These are phyloP conservation scores for Prosopocoilus inquinatus DNA, from an alignment of 2,888 invertebrate genomes.

Conservation along the genomic window DNA sequence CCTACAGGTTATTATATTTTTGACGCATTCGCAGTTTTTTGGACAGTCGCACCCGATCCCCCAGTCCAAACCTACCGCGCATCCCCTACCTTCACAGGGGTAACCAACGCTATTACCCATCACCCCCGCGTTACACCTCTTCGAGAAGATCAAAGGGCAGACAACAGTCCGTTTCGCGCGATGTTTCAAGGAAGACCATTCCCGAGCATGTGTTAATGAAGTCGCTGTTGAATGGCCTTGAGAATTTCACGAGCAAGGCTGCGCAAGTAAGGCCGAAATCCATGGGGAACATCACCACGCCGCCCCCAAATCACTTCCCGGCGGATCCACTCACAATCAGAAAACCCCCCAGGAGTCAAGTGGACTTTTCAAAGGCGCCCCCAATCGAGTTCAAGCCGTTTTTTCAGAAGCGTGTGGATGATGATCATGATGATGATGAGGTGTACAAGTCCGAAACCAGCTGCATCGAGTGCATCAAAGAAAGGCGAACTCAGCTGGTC, in stretches of 20 bases:
- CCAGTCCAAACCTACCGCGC: slow-evolving; percentile 16
- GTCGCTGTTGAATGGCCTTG: slow-evolving; percentile 14
- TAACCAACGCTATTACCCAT: slow-evolving; percentile 4
- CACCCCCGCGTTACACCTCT: neutral
- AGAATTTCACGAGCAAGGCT: slow-evolving; percentile 13
- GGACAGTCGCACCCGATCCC: slow-evolving; percentile 9
- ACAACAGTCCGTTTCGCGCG: neutral
- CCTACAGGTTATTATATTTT: slow-evolving; percentile 1
- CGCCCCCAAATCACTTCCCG: no score
- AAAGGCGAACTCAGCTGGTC: no score
- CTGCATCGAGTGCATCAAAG: no score
- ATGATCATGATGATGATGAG: no score
- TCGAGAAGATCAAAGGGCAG: neutral
- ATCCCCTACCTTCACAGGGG: slow-evolving; percentile 12
- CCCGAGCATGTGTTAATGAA: slow-evolving; percentile 19
- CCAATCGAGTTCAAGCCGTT: no score
- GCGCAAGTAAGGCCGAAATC: slow-evolving; percentile 8
- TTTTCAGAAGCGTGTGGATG: no score
- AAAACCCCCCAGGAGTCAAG: no score
- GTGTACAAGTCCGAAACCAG: no score
- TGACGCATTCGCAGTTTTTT: slow-evolving; percentile 5
- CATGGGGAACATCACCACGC: slow-evolving; percentile 14
- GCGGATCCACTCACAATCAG: no score
- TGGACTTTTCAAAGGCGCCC: no score
- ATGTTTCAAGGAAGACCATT: slow-evolving; percentile 17